Percentiles rank a stretch among this genome's conserved stretches.
Conservation (phyloP, 1,140 invertebrate genomes). For the Bombus superbus region DNA sequence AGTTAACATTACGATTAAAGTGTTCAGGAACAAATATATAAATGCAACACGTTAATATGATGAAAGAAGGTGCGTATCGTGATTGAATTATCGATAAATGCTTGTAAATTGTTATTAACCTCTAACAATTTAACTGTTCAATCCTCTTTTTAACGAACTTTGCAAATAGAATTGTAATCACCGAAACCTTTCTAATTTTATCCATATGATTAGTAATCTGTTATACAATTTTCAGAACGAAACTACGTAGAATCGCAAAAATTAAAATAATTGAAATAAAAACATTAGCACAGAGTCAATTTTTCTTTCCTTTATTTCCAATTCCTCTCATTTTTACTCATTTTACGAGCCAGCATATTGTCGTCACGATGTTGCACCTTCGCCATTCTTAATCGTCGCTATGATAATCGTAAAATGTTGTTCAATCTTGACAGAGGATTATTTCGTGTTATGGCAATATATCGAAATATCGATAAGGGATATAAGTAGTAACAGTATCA, state of each 20-base stretch:
- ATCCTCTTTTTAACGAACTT: background rate
- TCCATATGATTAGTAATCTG: background rate
- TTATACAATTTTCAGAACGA: background rate
- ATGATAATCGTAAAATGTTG: conserved; percentile 4
- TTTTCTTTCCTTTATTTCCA: too few relatives aligned
- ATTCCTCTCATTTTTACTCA: background rate
- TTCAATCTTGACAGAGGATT: conserved; percentile 20
- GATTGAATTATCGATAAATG: background rate
- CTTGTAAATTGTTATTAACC: background rate
- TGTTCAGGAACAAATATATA: conserved; percentile 67
- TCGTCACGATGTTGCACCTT: conserved; percentile 19
- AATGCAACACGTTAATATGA: conserved; percentile 59
- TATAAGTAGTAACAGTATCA: conserved; percentile 64
- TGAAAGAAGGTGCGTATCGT: conserved; percentile 24
- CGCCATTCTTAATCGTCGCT: background rate
- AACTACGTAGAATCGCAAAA: background rate
- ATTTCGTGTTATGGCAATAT: conserved; percentile 52
- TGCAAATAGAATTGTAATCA: background rate
- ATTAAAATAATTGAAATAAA: background rate
- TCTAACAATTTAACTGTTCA: background rate
- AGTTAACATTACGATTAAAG: conserved; percentile 65
- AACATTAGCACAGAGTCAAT: background rate
- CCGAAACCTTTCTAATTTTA: too few relatives aligned
- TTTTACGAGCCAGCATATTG: background rate
- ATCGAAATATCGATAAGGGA: conserved; percentile 57